Conservation (phyloP, 2,113 vertebrate species). For the Leptodactylus fuscus region DNA sequence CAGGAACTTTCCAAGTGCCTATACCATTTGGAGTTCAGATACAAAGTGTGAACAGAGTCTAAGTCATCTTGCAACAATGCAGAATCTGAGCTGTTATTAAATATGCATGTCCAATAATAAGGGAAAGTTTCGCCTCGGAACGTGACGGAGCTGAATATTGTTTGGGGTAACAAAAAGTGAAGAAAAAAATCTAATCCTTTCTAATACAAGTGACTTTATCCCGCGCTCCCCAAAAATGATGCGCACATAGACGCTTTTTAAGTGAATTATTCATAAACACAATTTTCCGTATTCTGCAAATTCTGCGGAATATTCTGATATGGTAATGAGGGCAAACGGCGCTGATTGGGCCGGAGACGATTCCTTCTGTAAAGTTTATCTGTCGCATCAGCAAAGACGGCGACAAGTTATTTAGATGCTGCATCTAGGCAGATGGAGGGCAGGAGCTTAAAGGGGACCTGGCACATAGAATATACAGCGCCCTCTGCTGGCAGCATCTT, state of each 20-base stretch:
- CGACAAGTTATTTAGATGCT: background rate
- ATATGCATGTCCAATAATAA: background rate
- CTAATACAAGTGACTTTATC: no score
- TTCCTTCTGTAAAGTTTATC: slow-evolving; percentile 7
- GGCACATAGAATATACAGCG: no score
- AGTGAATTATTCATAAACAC: slow-evolving; percentile 38
- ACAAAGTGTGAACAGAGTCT: background rate
- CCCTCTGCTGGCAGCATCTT: no score
- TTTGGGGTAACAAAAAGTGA: no score
- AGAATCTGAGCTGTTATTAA: background rate
- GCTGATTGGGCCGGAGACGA: background rate
- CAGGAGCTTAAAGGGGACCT: background rate
- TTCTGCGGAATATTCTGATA: background rate
- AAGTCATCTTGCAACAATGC: background rate
- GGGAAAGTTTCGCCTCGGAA: background rate
- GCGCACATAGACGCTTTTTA: background rate
- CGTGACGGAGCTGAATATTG: background rate
- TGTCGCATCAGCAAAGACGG: background rate
- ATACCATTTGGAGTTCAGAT: no score
- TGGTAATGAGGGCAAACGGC: slow-evolving; percentile 21
- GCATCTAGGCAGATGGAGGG: background rate
- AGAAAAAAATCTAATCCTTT: no score
- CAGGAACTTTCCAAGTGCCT: no score
- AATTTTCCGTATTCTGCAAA: slow-evolving; percentile 13
- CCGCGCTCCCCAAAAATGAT: background rate